These are phyloP conservation scores for Hystrix cristata DNA, from an alignment of 2,113 vertebrate genomes.

Conservation along the genomic window DNA sequence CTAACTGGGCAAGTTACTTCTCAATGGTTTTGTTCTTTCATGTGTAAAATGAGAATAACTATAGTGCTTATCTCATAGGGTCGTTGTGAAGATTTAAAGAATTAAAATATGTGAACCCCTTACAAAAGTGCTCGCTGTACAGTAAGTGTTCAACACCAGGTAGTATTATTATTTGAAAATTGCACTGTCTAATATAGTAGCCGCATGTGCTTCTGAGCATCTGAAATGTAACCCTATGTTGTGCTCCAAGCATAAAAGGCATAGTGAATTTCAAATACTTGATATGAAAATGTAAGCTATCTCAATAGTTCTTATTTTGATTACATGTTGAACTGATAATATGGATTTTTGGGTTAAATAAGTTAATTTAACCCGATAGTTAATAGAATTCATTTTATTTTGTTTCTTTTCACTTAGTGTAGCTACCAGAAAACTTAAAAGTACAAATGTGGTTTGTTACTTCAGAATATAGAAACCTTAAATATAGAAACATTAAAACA, in stretches of 20 bases:
- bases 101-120: slow-evolving; percentile 12
- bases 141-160: not conserved
- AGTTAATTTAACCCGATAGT: not conserved
- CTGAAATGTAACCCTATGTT: not conserved
- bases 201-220: not conserved
- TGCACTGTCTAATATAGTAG: not conserved
- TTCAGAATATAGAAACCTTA: not conserved
- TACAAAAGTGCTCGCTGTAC: not conserved
- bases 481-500: slow-evolving; percentile 43
- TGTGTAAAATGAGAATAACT: slow-evolving; percentile 59
- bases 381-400: slow-evolving; percentile 37
- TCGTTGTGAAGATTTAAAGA: slow-evolving; percentile 34
- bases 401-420: slow-evolving; percentile 28
- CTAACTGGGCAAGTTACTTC: slow-evolving; percentile 19
- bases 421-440: slow-evolving; percentile 40
- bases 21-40: slow-evolving; percentile 9
- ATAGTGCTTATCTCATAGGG: not conserved
- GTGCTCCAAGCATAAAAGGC: not conserved
- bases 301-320: slow-evolving; percentile 20
- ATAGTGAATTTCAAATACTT: slow-evolving; percentile 26
- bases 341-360: not conserved
- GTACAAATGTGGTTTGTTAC: not conserved
- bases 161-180: not conserved
- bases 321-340: not conserved
- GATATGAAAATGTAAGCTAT: slow-evolving; percentile 20